Conservation (phyloP, 2,888 invertebrate species). For the Opisthograptis luteolata region DNA sequence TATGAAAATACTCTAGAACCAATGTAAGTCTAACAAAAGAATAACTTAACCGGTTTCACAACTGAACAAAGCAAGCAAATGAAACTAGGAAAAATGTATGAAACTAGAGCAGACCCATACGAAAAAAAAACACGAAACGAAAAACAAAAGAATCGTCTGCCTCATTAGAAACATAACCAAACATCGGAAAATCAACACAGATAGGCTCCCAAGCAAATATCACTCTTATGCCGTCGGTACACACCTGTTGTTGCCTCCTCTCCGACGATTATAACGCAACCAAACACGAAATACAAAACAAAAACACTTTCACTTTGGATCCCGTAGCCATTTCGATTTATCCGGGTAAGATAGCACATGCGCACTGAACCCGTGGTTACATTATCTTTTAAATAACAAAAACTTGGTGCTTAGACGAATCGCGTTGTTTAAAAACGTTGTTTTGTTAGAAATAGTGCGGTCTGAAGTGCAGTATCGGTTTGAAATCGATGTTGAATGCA, state of each 20-base stretch:
- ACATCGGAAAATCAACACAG: slow-evolving; percentile 26
- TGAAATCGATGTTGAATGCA: not conserved
- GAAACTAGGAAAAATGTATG: too few species aligned
- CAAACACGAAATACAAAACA: slow-evolving; percentile 31
- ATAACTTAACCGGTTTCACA: too few species aligned
- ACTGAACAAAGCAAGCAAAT: too few species aligned
- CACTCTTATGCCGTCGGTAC: slow-evolving; percentile 37
- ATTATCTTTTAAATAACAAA: slow-evolving; percentile 11
- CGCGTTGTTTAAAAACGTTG: not conserved
- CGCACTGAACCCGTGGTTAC: slow-evolving; percentile 42
- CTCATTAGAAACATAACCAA: slow-evolving; percentile 7
- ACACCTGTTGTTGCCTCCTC: slow-evolving; percentile 49
- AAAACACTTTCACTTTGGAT: slow-evolving; percentile 32
- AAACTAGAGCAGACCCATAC: not conserved
- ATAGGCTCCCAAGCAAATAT: slow-evolving; percentile 36
- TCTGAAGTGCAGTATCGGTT: not conserved
- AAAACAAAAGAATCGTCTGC: not conserved
- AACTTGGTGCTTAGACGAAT: not conserved
- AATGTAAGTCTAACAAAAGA: too few species aligned
- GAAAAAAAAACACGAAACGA: not conserved
- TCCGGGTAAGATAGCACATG: slow-evolving; percentile 52
- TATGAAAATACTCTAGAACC: too few species aligned
- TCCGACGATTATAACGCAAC: slow-evolving; percentile 40
- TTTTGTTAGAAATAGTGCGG: slow-evolving; percentile 3
- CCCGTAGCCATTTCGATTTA: slow-evolving; percentile 33